Evolutionary conservation across 2,888 invertebrate genomes (phyloP).

Genomic region (Synergus umbraculus): DNA sequence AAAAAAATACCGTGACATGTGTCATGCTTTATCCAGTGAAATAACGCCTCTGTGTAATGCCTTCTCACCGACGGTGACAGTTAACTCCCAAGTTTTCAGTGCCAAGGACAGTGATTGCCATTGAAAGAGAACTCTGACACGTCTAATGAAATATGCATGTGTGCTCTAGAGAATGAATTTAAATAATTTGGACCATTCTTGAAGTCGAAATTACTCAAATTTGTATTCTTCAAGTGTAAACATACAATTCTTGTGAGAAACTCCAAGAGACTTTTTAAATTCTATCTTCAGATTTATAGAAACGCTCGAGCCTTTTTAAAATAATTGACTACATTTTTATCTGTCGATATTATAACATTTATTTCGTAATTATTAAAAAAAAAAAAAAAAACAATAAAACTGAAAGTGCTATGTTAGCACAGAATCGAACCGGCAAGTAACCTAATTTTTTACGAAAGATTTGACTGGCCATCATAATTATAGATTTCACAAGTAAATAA

Average conservation of each 20-base stretch:
- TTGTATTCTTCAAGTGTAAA: not conserved
- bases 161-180: constrained; percentile 9
- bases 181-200: constrained; percentile 28
- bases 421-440: not conserved
- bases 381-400: too few relatives aligned
- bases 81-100: constrained; percentile 17
- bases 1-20: constrained; percentile 7
- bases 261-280: too few relatives aligned
- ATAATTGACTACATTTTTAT: too few relatives aligned
- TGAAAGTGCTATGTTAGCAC: too few relatives aligned
- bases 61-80: not conserved
- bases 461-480: not conserved
- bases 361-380: too few relatives aligned
- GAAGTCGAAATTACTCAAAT: not conserved
- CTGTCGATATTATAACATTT: too few relatives aligned
- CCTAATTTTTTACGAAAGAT: not conserved
- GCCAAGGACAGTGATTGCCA: constrained; percentile 30
- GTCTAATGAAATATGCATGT: constrained; percentile 35
- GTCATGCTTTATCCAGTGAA: constrained; percentile 21
- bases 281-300: too few relatives aligned
- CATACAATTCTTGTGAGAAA: not conserved
- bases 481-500: not conserved
- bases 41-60: constrained; percentile 13
- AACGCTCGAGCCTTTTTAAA: too few relatives aligned
- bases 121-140: constrained; percentile 27